phyloP scores from a whole-genome alignment of 1,140 invertebrate species.

The Eufriesea mexicana region DNA sequence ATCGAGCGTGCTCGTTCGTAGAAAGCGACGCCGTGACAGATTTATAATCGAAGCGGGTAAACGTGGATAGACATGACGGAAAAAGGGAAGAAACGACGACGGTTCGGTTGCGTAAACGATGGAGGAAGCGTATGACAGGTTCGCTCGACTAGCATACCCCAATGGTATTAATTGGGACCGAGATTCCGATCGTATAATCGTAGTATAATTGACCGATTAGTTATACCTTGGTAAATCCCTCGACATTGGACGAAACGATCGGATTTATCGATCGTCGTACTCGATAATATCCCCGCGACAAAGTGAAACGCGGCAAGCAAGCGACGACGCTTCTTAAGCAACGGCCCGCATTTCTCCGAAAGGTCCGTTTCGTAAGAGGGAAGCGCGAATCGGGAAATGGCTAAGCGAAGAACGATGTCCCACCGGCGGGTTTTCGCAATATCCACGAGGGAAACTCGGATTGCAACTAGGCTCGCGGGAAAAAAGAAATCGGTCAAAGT shows the following conservation, averaged over 20 bases:
- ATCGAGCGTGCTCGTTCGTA: slow-evolving; percentile 13
- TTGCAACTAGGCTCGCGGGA: too few species aligned
- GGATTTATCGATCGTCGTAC: neutral
- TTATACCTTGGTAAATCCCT: neutral
- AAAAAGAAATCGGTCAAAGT: neutral
- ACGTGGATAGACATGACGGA: slow-evolving; percentile 17
- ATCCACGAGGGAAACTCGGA: neutral
- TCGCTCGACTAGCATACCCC: too few species aligned
- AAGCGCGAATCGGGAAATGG: neutral
- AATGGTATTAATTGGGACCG: neutral
- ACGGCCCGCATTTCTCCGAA: neutral
- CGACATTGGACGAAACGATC: neutral
- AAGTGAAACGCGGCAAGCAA: neutral
- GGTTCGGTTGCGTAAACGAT: neutral
- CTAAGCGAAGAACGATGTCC: slow-evolving; percentile 18
- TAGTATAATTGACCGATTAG: neutral
- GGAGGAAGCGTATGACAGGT: neutral
- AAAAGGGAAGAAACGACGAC: slow-evolving; percentile 2
- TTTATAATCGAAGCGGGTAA: slow-evolving; percentile 12
- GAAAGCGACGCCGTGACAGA: slow-evolving; percentile 37
- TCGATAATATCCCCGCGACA: neutral
- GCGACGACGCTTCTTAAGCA: neutral
- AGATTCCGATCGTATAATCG: neutral
- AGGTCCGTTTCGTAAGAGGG: neutral
- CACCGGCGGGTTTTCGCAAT: slow-evolving; percentile 15